Percentiles rank a stretch among this genome's conserved stretches.
These are phyloP conservation scores for Lota lota DNA, from an alignment of 2,113 vertebrate species.

Conservation along the genomic window DNA sequence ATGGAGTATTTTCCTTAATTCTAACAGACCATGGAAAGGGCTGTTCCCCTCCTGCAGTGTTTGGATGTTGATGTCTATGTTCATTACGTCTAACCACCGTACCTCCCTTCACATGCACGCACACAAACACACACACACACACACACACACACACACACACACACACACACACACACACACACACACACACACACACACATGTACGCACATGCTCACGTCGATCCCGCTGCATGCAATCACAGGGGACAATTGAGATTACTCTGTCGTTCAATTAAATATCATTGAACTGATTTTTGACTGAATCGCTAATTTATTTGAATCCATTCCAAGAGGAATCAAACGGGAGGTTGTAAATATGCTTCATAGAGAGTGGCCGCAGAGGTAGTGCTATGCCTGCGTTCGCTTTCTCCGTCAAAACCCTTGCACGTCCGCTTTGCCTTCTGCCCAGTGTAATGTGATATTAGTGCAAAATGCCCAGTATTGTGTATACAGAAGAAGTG, in stretches of 20 bases:
- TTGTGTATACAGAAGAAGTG: constrained; percentile 29
- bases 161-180: too few relatives aligned
- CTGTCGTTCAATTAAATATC: constrained; percentile 49
- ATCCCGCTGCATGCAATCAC: constrained; percentile 43
- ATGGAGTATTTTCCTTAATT: constrained; percentile 37
- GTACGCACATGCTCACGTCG: constrained; percentile 35
- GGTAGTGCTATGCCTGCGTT: constrained; percentile 13
- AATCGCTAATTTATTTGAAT: constrained; percentile 56
- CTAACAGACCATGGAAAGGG: constrained; percentile 34
- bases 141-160: too few relatives aligned
- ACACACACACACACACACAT: constrained; percentile 31
- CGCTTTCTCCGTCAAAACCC: constrained; percentile 47
- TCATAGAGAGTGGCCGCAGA: constrained; percentile 17
- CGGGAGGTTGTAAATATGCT: constrained; percentile 38
- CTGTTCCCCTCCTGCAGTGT: constrained; percentile 45
- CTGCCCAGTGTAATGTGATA: constrained; percentile 1
- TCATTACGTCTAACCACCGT: constrained; percentile 57
- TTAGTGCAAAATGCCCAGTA: constrained; percentile 5
- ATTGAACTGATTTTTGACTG: constrained; percentile 45
- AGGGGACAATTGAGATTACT: constrained; percentile 35
- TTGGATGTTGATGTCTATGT: constrained; percentile 59
- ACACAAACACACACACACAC: constrained; percentile 17
- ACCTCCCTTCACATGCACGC: constrained; percentile 42
- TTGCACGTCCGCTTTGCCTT: constrained; percentile 42
- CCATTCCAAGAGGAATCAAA: constrained; percentile 45